phyloP scores from a whole-genome alignment of 2,888 invertebrate genomes.

The Stenolophus ochropezus region DNA sequence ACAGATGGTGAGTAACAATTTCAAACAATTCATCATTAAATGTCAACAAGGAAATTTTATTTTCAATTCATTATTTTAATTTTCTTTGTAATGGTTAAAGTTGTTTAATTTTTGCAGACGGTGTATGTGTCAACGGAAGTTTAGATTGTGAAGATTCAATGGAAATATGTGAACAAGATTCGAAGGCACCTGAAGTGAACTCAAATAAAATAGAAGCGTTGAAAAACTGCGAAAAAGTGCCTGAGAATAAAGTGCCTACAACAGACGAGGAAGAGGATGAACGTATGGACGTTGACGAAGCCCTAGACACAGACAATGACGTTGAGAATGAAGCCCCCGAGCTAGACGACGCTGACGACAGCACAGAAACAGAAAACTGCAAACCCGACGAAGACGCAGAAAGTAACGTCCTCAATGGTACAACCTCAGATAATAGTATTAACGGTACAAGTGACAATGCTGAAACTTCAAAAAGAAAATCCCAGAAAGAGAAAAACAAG shows the following conservation, averaged over 20 bases:
- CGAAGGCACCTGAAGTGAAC: conserved; percentile 64
- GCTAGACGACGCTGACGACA: conserved; percentile 56
- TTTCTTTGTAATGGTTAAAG: no score
- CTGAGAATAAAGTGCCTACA: conserved; percentile 64
- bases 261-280: conserved; percentile 62
- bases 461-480: conserved; percentile 59
- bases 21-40: no score
- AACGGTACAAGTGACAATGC: conserved; percentile 41
- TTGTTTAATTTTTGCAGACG: conserved; percentile 48
- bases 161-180: conserved; percentile 45
- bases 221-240: conserved; percentile 65
- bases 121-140: conserved; percentile 51
- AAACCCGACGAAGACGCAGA: conserved; percentile 68
- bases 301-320: conserved; percentile 64
- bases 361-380: conserved; percentile 62
- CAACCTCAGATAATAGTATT: conserved; percentile 62
- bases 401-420: conserved; percentile 68
- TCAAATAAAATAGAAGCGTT: conserved; percentile 61
- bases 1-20: conserved; percentile 48
- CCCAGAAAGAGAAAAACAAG: conserved; percentile 33
- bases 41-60: no score
- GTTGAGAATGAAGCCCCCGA: conserved; percentile 64
- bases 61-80: no score
- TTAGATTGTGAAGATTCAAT: conserved; percentile 48
- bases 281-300: conserved; percentile 63